phyloP scores from a whole-genome alignment of 2,888 invertebrate species.

The Ryuthela nishihirai region DNA sequence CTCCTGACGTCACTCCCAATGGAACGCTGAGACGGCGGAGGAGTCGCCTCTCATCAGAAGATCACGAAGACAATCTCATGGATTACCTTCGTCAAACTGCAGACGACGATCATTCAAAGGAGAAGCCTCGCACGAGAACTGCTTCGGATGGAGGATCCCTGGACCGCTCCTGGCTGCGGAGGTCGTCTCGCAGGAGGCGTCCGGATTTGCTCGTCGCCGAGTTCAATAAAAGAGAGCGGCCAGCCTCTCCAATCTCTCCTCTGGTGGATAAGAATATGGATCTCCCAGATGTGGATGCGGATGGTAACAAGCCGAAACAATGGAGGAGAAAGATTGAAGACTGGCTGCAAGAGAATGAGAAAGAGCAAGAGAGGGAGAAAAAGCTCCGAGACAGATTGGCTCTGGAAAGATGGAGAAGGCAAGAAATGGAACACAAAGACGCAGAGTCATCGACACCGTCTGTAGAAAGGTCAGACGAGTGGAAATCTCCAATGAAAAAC shows the following conservation, averaged over 20 bases:
- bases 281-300: constrained; percentile 6
- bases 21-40: constrained; percentile 72
- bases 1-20: constrained; percentile 76
- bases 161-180: constrained; percentile 86
- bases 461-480: constrained; percentile 11
- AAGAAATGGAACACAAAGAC: constrained; percentile 21
- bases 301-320: constrained; percentile 48
- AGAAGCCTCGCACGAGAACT: constrained; percentile 55
- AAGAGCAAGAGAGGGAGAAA: constrained; percentile 60
- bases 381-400: constrained; percentile 27
- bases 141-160: constrained; percentile 48
- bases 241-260: constrained; percentile 47
- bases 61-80: constrained; percentile 71
- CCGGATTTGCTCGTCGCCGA: constrained; percentile 60
- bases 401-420: constrained; percentile 13
- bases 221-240: constrained; percentile 42
- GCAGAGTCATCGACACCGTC: constrained; percentile 3
- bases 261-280: constrained; percentile 54
- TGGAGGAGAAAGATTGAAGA: constrained; percentile 89
- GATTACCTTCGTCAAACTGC: constrained; percentile 46
- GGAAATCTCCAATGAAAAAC: constrained; percentile 8
- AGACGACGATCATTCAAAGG: constrained; percentile 6
- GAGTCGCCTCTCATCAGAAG: constrained; percentile 74
- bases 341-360: constrained; percentile 83
- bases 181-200: constrained; percentile 67